phyloP scores from a whole-genome alignment of 2,113 vertebrate genomes.

The Chlamydotis undulata region DNA sequence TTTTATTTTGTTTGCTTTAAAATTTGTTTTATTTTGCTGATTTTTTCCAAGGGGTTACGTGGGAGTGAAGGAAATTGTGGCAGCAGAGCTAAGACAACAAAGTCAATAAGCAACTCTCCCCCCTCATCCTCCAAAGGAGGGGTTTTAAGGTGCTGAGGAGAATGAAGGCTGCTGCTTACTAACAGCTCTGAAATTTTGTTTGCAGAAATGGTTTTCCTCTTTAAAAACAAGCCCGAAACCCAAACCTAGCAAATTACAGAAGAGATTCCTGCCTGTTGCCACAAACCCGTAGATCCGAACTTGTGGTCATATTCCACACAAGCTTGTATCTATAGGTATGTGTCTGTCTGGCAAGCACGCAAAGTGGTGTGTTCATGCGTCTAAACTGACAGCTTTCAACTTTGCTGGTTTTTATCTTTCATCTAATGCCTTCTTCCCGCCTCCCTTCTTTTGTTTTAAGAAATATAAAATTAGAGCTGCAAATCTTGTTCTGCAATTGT shows the following conservation, averaged over 20 bases:
- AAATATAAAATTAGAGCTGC: not conserved
- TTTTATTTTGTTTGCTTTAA: not conserved
- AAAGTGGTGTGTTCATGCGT: not conserved
- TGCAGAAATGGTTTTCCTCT: constrained; percentile 45
- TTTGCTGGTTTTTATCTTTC: not conserved
- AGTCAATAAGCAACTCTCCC: not conserved
- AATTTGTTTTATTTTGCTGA: not conserved
- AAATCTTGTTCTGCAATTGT: not conserved
- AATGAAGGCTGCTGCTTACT: not conserved
- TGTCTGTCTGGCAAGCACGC: constrained; percentile 85
- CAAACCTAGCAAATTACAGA: constrained; percentile 39
- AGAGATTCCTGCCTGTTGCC: constrained; percentile 84
- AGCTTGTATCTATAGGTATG: constrained; percentile 99
- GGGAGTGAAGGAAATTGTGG: not conserved
- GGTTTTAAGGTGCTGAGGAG: not conserved
- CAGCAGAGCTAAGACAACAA: not conserved
- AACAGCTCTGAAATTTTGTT: constrained; percentile 37
- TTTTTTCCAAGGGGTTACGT: not conserved
- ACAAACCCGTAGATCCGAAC: constrained; percentile 99
- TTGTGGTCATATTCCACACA: constrained; percentile 94
- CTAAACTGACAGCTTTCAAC: not conserved
- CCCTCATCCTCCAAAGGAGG: rapidly evolving
- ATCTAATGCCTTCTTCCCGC: not conserved
- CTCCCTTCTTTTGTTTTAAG: not conserved
- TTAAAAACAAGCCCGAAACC: not conserved